A percentile compares a stretch with the other conserved stretches of the same genome.
Evolutionary conservation across 2,113 vertebrate species (phyloP).

Genomic region (Psammodynastes pulverulentus): DNA sequence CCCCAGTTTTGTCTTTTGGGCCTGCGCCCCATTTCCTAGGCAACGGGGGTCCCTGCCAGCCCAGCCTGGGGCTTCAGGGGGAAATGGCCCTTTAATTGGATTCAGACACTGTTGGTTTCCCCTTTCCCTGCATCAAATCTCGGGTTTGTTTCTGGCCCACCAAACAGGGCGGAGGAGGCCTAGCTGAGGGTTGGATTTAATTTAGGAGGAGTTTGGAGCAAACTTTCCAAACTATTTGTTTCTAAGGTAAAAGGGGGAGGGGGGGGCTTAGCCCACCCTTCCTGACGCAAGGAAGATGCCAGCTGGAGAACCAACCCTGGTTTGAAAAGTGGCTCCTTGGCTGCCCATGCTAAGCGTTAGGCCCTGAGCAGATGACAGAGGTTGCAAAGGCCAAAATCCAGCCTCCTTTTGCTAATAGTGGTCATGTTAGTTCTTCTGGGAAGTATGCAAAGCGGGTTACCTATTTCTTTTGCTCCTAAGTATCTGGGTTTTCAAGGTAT

Average conservation of each 20-base stretch:
- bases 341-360: neutral
- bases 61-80: slow-evolving; percentile 54
- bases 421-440: neutral
- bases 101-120: slow-evolving; percentile 55
- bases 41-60: slow-evolving; percentile 62
- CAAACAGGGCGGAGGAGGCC: slow-evolving; percentile 27
- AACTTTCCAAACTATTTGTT: neutral
- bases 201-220: neutral
- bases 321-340: neutral
- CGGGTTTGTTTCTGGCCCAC: slow-evolving; percentile 13
- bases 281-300: neutral
- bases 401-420: neutral
- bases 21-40: slow-evolving; percentile 56
- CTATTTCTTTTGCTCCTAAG: neutral
- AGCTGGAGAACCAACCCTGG: no score
- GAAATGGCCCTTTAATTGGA: slow-evolving; percentile 63
- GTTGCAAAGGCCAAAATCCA: neutral
- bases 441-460: neutral
- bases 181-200: neutral
- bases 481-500: neutral
- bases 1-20: slow-evolving; percentile 1
- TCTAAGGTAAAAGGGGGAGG: neutral
- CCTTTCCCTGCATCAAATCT: neutral
- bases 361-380: neutral
- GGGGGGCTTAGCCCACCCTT: neutral